Base-by-base conservation (phyloP, 2,888 invertebrate genomes). In the Epinotia demarniana region DNA sequence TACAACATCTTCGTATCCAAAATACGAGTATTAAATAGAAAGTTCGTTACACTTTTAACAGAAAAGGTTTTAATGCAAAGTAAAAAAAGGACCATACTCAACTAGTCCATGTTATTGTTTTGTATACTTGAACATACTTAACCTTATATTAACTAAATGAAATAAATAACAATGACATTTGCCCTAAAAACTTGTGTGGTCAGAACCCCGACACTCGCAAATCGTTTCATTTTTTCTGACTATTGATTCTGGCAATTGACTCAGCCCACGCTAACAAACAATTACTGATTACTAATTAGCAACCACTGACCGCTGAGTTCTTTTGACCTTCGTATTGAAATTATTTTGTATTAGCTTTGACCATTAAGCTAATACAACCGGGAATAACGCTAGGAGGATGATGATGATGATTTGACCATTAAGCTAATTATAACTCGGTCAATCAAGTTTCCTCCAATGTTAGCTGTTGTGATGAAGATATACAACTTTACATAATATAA, bases 211-310 rank as follows among this genome's bases (percentile, higher is more conserved):
- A 39, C 49, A n/a, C 39, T 58, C 43, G 49, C 63, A 18, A 70
- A 60, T 69, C 62, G 53, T 62, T 57, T 53, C 19, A 13, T 64
- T 70, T 64, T 49, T 60, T 75, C 49, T 19, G 5, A 5, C n/a
- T 70, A 64, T 70, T 75, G 58, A 70, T 74, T 58, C n/a, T 33
- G 33, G 63, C 74, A 58, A 70, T 64, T 70, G 74, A 53, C 64
- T 61, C 81, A 18, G 77, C 84, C 83, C 77, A 83, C 83, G 82
- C 81, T 79, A 78, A 80, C 79, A 82, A 82, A 83, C 80, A 83
- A 75, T 71, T 64, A 66, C 70, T 71, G 75, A 71, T 82, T 79
- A 82, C 62, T 77, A 83, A 83, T 85, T 84, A 84, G 81, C 81
- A 78, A 75, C 72, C 78, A 79, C 79, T 81, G 81, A 72, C 79